Percentiles rank a stretch among this genome's conserved stretches.
Conservation (phyloP, 2,113 vertebrate species). For the Piprites chloris region DNA sequence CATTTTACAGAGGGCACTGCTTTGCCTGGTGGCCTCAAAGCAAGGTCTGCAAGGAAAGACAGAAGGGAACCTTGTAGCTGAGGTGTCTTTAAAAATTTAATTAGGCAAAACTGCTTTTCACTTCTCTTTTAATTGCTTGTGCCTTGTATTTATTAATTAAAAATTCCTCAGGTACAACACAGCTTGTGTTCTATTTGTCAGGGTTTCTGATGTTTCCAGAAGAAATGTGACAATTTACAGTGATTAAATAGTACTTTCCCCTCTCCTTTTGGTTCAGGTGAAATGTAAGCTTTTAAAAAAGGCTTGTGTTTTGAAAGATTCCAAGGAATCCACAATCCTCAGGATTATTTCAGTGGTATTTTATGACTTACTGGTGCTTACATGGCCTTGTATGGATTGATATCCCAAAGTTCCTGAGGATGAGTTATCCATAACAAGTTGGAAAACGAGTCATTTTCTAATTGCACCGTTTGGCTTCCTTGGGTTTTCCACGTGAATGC, state of each 20-base stretch:
- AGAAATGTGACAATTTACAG: background rate
- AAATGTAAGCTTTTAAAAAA: background rate
- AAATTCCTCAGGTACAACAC: background rate
- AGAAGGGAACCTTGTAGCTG: background rate
- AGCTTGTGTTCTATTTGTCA: background rate
- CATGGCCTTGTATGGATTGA: background rate
- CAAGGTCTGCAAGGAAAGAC: background rate
- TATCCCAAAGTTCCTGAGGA: background rate
- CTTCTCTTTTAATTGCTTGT: background rate
- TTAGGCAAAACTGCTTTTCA: background rate
- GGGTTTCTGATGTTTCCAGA: background rate
- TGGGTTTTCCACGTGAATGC: background rate
- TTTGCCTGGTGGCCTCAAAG: background rate
- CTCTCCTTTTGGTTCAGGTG: background rate
- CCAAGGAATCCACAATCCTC: background rate
- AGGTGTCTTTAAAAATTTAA: background rate
- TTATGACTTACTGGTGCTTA: background rate
- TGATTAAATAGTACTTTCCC: background rate
- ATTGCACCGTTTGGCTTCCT: too few species aligned
- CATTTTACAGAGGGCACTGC: background rate
- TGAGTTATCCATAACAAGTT: background rate
- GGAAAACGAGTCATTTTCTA: background rate
- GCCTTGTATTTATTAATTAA: background rate
- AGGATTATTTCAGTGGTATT: background rate
- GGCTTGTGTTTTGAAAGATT: background rate